Evolutionary conservation across 2,113 vertebrate genomes (phyloP).

Genomic region (Dipodomys merriami): DNA sequence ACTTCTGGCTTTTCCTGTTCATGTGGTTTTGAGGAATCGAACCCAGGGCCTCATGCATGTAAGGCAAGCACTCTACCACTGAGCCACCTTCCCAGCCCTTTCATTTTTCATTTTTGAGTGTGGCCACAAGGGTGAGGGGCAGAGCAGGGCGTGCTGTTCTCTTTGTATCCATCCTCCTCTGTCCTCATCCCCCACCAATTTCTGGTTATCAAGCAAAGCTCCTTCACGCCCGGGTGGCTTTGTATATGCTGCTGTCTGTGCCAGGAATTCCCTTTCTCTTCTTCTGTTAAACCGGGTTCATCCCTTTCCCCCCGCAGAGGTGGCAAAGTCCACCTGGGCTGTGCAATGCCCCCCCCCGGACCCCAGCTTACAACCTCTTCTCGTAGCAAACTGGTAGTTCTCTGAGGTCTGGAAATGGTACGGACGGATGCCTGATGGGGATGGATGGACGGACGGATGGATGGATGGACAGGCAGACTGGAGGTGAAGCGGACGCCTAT

Average conservation of each 20-base stretch:
- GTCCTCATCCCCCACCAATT: not conserved
- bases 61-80: too few relatives aligned
- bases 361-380: not conserved
- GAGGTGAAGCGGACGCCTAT: not conserved
- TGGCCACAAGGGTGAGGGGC: not conserved
- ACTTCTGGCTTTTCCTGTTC: too few relatives aligned
- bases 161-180: not conserved
- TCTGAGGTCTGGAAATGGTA: not conserved
- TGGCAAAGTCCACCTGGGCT: not conserved
- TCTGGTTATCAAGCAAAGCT: slow-evolving; percentile 34
- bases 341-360: not conserved
- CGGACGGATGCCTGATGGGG: not conserved
- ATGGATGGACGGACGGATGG: not conserved
- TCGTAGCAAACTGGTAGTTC: not conserved
- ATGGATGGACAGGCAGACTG: not conserved
- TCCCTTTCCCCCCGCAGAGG: not conserved
- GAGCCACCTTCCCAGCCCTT: too few relatives aligned
- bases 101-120: too few relatives aligned
- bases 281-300: not conserved
- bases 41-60: too few relatives aligned
- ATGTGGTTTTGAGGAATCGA: too few relatives aligned
- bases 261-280: not conserved
- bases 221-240: not conserved
- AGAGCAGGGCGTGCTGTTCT: not conserved
- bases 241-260: not conserved